Evolutionary conservation across 2,888 invertebrate genomes (phyloP).

Genomic region (Exephanes ischioxanthus): DNA sequence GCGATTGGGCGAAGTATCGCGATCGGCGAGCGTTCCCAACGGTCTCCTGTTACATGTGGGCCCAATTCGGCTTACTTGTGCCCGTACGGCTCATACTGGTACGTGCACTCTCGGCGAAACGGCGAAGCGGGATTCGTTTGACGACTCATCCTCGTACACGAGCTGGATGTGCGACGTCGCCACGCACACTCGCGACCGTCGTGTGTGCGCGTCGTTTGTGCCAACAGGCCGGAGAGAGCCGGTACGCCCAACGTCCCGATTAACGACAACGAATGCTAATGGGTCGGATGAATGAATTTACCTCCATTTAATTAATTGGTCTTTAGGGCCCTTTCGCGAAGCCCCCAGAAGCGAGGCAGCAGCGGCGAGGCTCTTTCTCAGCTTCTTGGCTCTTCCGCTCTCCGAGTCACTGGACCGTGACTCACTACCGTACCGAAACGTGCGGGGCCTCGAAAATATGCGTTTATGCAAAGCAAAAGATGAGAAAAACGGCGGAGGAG

Average conservation of each 20-base stretch:
- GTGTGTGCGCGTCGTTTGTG: conserved; percentile 10
- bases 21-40: conserved; percentile 59
- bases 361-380: conserved; percentile 31
- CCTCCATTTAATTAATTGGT: conserved; percentile 83
- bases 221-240: conserved; percentile 50
- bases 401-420: conserved; percentile 33
- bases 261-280: conserved; percentile 83
- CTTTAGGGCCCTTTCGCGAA: conserved; percentile 70
- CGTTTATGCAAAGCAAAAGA: neutral
- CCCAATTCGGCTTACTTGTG: conserved; percentile 34
- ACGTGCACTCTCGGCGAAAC: neutral
- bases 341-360: conserved; percentile 54
- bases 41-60: conserved; percentile 62
- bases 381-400: conserved; percentile 48
- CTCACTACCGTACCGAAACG: conserved; percentile 24
- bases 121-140: conserved; percentile 30
- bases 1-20: conserved; percentile 58
- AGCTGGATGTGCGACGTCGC: neutral
- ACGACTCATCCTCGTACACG: conserved; percentile 28
- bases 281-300: conserved; percentile 82
- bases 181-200: neutral
- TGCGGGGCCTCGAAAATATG: conserved; percentile 8
- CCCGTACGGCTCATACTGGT: conserved; percentile 9
- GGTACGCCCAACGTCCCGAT: conserved; percentile 72
- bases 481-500: neutral